Percentiles rank a stretch among this genome's conserved stretches.
These are phyloP conservation scores for Protodeltote pygarga DNA, from an alignment of 2,888 invertebrate species.

Conservation along the genomic window DNA sequence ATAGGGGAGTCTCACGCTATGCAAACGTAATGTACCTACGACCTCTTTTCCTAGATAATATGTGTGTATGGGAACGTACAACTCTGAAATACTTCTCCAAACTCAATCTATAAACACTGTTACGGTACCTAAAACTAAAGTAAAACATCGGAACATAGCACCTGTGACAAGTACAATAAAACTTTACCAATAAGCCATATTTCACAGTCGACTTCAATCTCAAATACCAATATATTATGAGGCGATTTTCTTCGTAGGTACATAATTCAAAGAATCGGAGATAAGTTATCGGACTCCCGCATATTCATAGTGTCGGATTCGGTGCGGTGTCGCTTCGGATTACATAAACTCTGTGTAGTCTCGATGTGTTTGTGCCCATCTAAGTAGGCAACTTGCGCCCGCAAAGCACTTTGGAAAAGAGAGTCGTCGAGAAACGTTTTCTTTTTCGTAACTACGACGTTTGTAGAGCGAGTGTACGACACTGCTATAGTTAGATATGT, in stretches of 20 bases:
- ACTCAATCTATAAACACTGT: constrained; percentile 53
- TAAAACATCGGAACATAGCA: constrained; percentile 72
- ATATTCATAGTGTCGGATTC: constrained; percentile 72
- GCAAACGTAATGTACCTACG: constrained; percentile 22
- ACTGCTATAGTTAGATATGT: constrained; percentile 29
- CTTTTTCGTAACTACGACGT: constrained; percentile 49
- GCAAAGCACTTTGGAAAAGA: constrained; percentile 60
- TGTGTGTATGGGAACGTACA: constrained; percentile 18
- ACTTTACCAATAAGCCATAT: constrained; percentile 85
- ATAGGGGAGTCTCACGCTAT: constrained; percentile 20
- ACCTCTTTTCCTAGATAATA: constrained; percentile 14
- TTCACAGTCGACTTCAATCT: constrained; percentile 83
- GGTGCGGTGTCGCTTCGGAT: constrained; percentile 57
- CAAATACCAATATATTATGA: constrained; percentile 83
- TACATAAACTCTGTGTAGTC: constrained; percentile 58
- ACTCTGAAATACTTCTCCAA: constrained; percentile 37
- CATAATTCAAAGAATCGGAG: constrained; percentile 76
- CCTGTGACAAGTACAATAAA: constrained; percentile 83
- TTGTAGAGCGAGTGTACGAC: constrained; percentile 43
- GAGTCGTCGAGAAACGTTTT: constrained; percentile 44
- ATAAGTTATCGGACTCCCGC: constrained; percentile 75
- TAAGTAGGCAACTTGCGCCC: constrained; percentile 60
- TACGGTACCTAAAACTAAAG: constrained; percentile 65
- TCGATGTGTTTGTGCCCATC: constrained; percentile 50
- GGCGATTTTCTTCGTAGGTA: constrained; percentile 73